Evolutionary conservation across 2,113 vertebrate genomes (phyloP).

Genomic region (Scolopax mira): DNA sequence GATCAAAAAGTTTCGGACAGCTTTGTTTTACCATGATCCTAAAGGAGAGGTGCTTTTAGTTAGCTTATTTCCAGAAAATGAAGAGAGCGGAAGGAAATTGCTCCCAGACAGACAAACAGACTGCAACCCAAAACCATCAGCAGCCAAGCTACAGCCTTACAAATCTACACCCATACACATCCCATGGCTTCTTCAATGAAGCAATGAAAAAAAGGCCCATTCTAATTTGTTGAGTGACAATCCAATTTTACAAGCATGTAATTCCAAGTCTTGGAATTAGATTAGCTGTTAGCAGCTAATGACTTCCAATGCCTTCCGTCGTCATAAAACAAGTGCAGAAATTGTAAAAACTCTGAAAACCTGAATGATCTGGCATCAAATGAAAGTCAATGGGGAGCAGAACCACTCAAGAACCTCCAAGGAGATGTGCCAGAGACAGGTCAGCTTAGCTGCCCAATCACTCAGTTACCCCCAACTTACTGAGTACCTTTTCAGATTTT

Average conservation of each 20-base stretch:
- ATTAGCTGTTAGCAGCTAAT: neutral
- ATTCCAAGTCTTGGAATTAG: neutral
- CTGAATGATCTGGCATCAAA: neutral
- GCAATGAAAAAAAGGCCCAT: neutral
- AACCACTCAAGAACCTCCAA: neutral
- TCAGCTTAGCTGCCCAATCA: neutral
- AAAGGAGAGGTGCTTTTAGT: neutral
- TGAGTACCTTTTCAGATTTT: neutral
- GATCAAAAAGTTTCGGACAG: neutral
- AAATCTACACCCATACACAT: neutral
- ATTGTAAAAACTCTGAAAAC: neutral
- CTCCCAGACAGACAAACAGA: neutral
- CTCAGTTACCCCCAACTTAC: neutral
- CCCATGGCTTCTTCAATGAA: accelerated
- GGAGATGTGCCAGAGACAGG: neutral
- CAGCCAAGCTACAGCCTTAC: neutral
- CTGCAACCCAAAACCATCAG: neutral
- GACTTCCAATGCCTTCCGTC: no score
- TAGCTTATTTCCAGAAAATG: neutral
- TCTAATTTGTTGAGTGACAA: neutral
- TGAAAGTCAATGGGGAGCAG: neutral
- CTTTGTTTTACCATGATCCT: neutral
- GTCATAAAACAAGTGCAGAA: neutral
- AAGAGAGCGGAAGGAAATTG: neutral
- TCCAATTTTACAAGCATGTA: neutral